These are phyloP conservation scores for Xanthorhoe designata DNA, from an alignment of 2,888 invertebrate species.

Conservation along the genomic window DNA sequence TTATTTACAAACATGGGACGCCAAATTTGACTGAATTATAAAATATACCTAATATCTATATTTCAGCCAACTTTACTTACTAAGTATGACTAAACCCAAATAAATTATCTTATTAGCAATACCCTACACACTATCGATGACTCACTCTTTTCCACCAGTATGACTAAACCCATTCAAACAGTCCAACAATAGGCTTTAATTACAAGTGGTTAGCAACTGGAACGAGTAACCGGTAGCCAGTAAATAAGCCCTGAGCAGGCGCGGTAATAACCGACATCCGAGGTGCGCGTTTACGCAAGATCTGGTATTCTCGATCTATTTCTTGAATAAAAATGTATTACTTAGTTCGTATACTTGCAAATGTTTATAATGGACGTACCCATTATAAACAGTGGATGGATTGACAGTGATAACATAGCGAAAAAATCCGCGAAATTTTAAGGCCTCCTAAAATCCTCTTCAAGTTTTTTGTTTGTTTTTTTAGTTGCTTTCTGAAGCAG, in stretches of 20 bases:
- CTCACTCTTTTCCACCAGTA: conserved; percentile 1
- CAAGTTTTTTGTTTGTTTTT: too few species aligned
- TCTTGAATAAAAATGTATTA: neutral
- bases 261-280: conserved; percentile 75
- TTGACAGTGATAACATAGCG: too few species aligned
- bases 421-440: too few species aligned
- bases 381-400: too few species aligned
- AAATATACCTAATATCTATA: too few species aligned
- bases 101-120: too few species aligned
- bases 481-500: too few species aligned
- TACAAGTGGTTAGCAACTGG: conserved; percentile 37
- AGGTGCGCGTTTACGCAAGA: conserved; percentile 68
- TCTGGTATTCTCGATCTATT: conserved; percentile 19
- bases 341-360: neutral
- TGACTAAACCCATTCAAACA: conserved; percentile 30
- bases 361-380: neutral
- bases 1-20: too few species aligned
- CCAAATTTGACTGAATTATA: too few species aligned
- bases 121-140: neutral
- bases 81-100: too few species aligned
- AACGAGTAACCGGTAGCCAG: conserved; percentile 41
- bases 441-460: too few species aligned
- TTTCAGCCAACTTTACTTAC: too few species aligned
- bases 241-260: conserved; percentile 47
- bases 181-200: conserved; percentile 42